Evolutionary conservation across 2,888 invertebrate genomes (phyloP).

Genomic region (Linnaemya tessellans): DNA sequence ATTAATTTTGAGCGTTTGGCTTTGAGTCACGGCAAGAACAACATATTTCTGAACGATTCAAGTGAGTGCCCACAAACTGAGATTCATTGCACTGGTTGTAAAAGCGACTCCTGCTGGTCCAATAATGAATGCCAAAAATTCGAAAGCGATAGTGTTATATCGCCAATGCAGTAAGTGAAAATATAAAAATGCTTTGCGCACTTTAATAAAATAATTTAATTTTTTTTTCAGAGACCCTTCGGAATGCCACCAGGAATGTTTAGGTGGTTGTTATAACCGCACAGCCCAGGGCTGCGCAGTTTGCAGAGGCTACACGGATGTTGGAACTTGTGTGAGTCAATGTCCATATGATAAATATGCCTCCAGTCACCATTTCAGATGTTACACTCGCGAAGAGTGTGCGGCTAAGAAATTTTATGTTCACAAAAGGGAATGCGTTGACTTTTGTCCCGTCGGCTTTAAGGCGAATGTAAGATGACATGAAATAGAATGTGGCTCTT

Average conservation of each 20-base stretch:
- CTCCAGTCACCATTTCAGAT: slow-evolving; percentile 82
- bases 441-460: slow-evolving; percentile 76
- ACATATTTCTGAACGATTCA: slow-evolving; percentile 72
- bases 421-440: slow-evolving; percentile 73
- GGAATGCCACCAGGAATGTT: slow-evolving; percentile 89
- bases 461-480: slow-evolving; percentile 68
- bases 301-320: slow-evolving; percentile 86
- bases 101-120: slow-evolving; percentile 80
- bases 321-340: slow-evolving; percentile 85
- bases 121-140: slow-evolving; percentile 79
- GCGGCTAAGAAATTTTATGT: slow-evolving; percentile 74
- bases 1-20: slow-evolving; percentile 81
- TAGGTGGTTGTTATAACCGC: slow-evolving; percentile 88
- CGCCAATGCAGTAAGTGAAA: slow-evolving; percentile 74
- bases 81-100: slow-evolving; percentile 78
- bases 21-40: slow-evolving; percentile 77
- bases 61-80: slow-evolving; percentile 73
- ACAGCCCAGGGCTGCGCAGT: slow-evolving; percentile 86
- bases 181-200: no score
- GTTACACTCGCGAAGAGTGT: slow-evolving; percentile 89
- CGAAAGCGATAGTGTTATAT: slow-evolving; percentile 78
- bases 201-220: neutral
- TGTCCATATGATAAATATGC: slow-evolving; percentile 88
- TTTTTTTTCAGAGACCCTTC: slow-evolving; percentile 73
- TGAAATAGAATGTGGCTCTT: neutral